Percentiles rank a stretch among this genome's conserved stretches.
These are phyloP conservation scores for Saxidomus purpurata DNA, from an alignment of 1,140 invertebrate genomes.

Conservation along the genomic window DNA sequence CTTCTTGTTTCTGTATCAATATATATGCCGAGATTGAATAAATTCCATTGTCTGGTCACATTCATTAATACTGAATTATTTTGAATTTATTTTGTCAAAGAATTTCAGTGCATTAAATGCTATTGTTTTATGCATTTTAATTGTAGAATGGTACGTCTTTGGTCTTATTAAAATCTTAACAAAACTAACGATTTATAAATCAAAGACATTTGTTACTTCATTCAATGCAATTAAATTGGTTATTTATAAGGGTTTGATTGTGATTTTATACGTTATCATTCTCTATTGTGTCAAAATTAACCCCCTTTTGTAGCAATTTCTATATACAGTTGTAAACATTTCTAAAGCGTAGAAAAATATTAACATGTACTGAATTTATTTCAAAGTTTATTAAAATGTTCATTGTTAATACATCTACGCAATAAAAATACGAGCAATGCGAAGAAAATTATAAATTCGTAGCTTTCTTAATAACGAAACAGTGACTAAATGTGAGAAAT, in stretches of 20 bases:
- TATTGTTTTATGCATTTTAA: constrained; percentile 35
- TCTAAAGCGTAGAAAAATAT: constrained; percentile 41
- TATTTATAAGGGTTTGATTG: constrained; percentile 52
- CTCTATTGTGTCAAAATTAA: constrained; percentile 7
- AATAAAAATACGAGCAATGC: background rate
- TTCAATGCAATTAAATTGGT: constrained; percentile 61
- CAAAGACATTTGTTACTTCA: constrained; percentile 45
- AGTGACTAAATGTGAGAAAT: background rate
- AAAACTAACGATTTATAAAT: constrained; percentile 26
- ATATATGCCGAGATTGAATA: no score
- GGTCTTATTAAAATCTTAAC: constrained; percentile 31
- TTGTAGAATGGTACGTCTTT: background rate
- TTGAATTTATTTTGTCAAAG: background rate
- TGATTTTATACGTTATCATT: constrained; percentile 53
- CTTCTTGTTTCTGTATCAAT: no score
- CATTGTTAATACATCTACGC: background rate
- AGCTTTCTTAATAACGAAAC: no score
- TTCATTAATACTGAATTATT: background rate
- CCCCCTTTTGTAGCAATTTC: constrained; percentile 49
- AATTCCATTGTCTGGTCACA: no score
- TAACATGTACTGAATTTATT: background rate
- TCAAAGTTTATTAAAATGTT: constrained; percentile 48
- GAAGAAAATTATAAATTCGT: background rate
- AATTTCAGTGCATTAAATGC: background rate
- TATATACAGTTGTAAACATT: constrained; percentile 42